phyloP scores from a whole-genome alignment of 2,113 vertebrate species.

The Pteruthius melanotis region DNA sequence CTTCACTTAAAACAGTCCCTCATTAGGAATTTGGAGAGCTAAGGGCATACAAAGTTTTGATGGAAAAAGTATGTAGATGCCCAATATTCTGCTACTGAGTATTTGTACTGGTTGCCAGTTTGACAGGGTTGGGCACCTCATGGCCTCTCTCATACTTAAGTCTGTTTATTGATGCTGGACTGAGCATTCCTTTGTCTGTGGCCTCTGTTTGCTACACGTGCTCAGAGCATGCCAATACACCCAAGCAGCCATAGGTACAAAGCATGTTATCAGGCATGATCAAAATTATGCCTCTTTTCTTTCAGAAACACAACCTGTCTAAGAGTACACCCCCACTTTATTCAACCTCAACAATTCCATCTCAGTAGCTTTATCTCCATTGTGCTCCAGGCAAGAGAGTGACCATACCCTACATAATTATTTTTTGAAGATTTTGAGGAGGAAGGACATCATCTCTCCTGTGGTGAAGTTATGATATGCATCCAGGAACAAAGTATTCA shows the following conservation, averaged over 20 bases:
- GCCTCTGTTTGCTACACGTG: not conserved
- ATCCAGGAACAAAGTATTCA: not conserved
- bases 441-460: not conserved
- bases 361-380: not conserved
- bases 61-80: not conserved
- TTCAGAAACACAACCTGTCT: not conserved
- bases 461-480: not conserved
- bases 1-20: not conserved
- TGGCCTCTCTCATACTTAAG: not conserved
- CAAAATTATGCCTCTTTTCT: not conserved
- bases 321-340: not conserved
- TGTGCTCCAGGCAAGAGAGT: not conserved
- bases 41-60: not conserved
- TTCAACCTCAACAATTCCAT: not conserved
- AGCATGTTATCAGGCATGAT: not conserved
- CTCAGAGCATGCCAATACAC: not conserved
- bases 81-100: not conserved
- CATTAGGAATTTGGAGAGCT: not conserved
- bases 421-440: not conserved
- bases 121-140: not conserved
- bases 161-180: not conserved
- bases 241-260: not conserved
- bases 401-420: not conserved
- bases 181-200: not conserved
- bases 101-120: not conserved